Evolutionary conservation across 35 echinoderm and acorn worm species (phyloP), one percentile per base, ranked within the genome.

Genomic region (Strongylocentrotus purpuratus): DNA sequence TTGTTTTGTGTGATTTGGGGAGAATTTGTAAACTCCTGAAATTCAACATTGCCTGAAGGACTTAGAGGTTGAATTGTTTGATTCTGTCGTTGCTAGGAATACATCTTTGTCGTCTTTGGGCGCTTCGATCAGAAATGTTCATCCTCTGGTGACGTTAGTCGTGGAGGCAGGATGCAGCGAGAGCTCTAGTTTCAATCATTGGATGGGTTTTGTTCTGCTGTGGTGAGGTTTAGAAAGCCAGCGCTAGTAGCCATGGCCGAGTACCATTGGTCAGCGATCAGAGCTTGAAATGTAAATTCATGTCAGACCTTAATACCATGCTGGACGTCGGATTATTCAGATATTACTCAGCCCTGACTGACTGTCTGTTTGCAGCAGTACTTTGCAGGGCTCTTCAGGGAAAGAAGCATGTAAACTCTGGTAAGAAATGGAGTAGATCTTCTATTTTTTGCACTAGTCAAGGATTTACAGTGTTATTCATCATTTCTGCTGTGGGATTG

Each of bases 221-320:
- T 6, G 25, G 65, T 28, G 4, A 28, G 65, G 22, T 9, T 0
- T 4, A n/a, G 20, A 8, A n/a, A 78, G 65, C 65, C 22, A 78
- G 65, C 20, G 65, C 65, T 78, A 11, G 11, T 59, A 78, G 65
- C 22, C 65, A n/a, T 7, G 18, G 20, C 22, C 3, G 22, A 78
- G 65, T 55, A 14, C 65, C 65, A 78, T 15, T 78, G 65, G 65
- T 78, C 65, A 78, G 28, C 20, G 65, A 28, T n/a, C 1, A 78
- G 65, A 78, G 22, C 18, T 78, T 78, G 65, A 78, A 78, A 78
- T 78, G 65, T n/a, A 78, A 78, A 78, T 78, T 78, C 65, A 78
- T 78, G 65, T 78, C 65, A 78, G 65, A 22, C 8, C 65, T n/a
- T 8, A 78, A 78, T 78, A 78, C 65, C 3, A 3, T 22, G 65